Evolutionary conservation across 2,888 invertebrate species (phyloP), one percentile per base, ranked within the genome.

Genomic region (Drosophila acutilabella): DNA sequence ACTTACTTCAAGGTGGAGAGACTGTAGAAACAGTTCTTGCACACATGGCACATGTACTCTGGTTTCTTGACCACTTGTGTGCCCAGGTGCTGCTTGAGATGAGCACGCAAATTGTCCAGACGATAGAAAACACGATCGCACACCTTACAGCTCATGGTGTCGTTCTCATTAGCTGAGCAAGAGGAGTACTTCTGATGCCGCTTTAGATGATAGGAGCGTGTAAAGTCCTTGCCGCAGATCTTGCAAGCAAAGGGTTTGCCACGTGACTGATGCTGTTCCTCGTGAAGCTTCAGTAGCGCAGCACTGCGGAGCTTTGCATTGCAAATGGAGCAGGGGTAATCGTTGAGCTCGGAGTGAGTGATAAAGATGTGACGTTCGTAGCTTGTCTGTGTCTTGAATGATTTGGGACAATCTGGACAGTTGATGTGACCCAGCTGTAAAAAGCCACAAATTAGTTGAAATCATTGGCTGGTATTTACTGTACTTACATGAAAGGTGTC

Each of bases 131-230:
- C 83, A 40, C 91, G 92, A 50, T 88, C 85, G 56, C 93, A 93
- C 5, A 93, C 93, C 69, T 92, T 91, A 73, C 93, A 93, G 58
- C 89, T 80, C 75, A 92, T 88, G 13, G 89, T 86, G 38, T 91
- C 88, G 52, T 85, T 91, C 53, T 88, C 81, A 41, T 81, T 85
- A 2, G 88, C 89, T 48, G 92, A 91, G 71, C 92, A 92, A 0
- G 89, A 84, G 0, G 91, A 91, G 65, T 81, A 91, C 64, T 91
- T 91, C 41, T 90, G 88, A 77, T 92, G 92, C 0, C 92, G 88
- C 65, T 71, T 95, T 93, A 97, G 93, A 92, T 97, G 96, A 80
- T 96, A 96, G 68, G 95, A 95, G 62, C 97, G 93, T 1, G 95
- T 96, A 91, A 97, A 97, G 70, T 94, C 94, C 80, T 95, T 95